Percentiles rank a stretch among this genome's conserved stretches.
Conservation (phyloP, 1,140 invertebrate species). For the Zaprionus inermis region DNA sequence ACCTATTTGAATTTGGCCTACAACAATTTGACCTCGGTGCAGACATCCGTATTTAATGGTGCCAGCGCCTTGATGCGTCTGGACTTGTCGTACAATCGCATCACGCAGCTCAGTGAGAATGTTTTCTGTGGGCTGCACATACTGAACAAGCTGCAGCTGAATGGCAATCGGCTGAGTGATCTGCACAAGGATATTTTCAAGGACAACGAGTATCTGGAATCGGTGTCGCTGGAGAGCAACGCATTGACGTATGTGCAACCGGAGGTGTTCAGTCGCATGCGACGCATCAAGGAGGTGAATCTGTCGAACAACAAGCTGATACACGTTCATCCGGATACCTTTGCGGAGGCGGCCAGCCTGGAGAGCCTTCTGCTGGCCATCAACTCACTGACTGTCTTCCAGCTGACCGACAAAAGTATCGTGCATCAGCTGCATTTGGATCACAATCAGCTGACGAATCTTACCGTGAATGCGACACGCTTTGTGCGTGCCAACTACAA, state of each 20-base stretch:
- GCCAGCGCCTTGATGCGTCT: constrained; percentile 70
- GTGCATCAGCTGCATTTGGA: constrained; percentile 71
- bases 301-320: constrained; percentile 67
- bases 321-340: constrained; percentile 70
- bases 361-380: constrained; percentile 65
- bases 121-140: constrained; percentile 70
- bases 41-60: constrained; percentile 76
- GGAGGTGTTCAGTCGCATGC: constrained; percentile 72
- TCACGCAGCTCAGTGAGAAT: constrained; percentile 65
- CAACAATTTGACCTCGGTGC: constrained; percentile 74
- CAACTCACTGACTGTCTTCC: constrained; percentile 62
- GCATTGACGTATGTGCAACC: constrained; percentile 62
- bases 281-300: constrained; percentile 72
- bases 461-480: constrained; percentile 70
- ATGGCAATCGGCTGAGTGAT: constrained; percentile 60
- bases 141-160: constrained; percentile 66
- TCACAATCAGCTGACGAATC: constrained; percentile 68
- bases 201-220: constrained; percentile 73
- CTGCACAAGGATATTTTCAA: constrained; percentile 72
- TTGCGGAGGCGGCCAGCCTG: constrained; percentile 65
- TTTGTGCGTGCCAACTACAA: constrained; percentile 75
- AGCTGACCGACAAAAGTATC: constrained; percentile 71
- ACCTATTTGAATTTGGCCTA: constrained; percentile 71
- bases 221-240: constrained; percentile 70
- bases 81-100: constrained; percentile 73